Evolutionary conservation across 2,113 vertebrate genomes (phyloP).

Genomic region (Eudyptes chrysolophus): DNA sequence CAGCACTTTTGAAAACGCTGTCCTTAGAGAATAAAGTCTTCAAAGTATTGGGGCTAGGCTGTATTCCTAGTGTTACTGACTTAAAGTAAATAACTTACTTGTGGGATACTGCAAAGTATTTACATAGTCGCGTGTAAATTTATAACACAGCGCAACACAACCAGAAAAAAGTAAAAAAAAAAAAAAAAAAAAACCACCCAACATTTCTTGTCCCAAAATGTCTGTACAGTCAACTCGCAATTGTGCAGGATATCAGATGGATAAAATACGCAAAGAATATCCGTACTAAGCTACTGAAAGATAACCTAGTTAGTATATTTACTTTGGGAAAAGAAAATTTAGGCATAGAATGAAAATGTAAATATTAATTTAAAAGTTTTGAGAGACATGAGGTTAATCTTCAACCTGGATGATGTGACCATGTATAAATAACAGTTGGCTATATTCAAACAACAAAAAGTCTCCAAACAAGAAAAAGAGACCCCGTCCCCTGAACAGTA

Average conservation of each 20-base stretch:
- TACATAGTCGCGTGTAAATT: not conserved
- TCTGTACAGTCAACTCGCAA: not conserved
- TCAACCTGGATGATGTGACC: slow-evolving; percentile 13
- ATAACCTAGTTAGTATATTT: slow-evolving; percentile 1
- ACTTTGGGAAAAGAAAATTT: slow-evolving; percentile 5
- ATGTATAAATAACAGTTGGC: slow-evolving; percentile 17
- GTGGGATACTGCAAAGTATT: not conserved
- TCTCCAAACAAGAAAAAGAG: slow-evolving; percentile 16
- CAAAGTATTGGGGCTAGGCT: not conserved
- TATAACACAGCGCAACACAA: not conserved
- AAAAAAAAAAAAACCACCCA: not conserved
- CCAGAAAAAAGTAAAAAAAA: not conserved
- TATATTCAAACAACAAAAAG: slow-evolving; percentile 34
- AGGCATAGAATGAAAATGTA: slow-evolving; percentile 16
- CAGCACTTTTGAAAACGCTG: not conserved
- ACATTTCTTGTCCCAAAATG: not conserved
- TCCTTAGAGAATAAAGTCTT: not conserved
- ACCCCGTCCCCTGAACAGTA: not conserved
- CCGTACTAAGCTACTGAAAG: not conserved
- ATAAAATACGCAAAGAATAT: slow-evolving; percentile 10
- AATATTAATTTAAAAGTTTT: slow-evolving; percentile 38
- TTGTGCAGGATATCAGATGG: not conserved
- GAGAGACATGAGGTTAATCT: slow-evolving; percentile 40
- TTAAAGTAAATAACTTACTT: not conserved
- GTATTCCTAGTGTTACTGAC: not conserved